Evolutionary conservation across 2,797 vertebrate genomes (phyloP), one percentile per base, ranked within the genome.

Genomic region (Anguilla megastoma): DNA sequence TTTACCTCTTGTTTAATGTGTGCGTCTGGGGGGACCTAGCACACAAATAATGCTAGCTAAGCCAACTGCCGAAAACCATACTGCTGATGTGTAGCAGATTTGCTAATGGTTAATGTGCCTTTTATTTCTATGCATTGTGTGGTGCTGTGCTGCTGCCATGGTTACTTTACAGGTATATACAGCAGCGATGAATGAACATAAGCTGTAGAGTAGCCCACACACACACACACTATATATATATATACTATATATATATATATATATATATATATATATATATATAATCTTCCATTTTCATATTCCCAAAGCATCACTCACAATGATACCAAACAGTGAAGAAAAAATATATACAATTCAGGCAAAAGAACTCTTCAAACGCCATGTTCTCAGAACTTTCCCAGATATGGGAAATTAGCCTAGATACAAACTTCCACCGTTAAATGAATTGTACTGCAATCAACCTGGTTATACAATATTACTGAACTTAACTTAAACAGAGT

Each of bases 1-100:
- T 82, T 45, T 48, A n/a, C 79, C 45, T 48, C 79, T 50, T 48
- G 79, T 82, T 82, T 50, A 82, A 82, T 82, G 79, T n/a, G 79
- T 24, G 41, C 21, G 41, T 82, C 79, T 82, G 24, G 79, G 50
- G 79, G 21, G 45, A 82, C 79, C 21, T 8, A 50, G 79, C 41
- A n/a, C 79, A 82, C 79, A 82, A 82, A 48, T 50, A 82, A 48
- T 24, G 41, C 45, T 24, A n/a, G 79, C 79, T 50, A 82, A 82
- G 45, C 45, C 79, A 82, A 50, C 79, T 48, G 79, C 79, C 79
- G 2, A 48, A 82, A n/a, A n/a, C 45, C 79, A 82, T n/a, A n/a
- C 79, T 48, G 18, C 24, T 48, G 21, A 82, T 82, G 79, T 50
- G 45, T 8, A 50, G 18, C 45, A 48, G 41, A 82, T 24, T n/a